Evolutionary conservation across 2,113 vertebrate species (phyloP).

Genomic region (Oryzias woworae): DNA sequence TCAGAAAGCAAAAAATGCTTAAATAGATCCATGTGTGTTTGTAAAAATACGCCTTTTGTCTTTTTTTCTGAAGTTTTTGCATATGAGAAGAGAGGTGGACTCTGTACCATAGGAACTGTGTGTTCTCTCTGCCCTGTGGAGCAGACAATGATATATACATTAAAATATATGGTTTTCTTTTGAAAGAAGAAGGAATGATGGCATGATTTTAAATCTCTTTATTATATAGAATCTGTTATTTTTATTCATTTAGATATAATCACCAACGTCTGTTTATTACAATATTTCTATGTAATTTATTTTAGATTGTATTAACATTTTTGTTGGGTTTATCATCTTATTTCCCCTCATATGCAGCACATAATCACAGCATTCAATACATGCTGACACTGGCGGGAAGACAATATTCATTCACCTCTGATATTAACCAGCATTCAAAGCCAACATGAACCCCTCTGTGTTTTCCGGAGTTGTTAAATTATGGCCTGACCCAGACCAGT

Average conservation of each 20-base stretch:
- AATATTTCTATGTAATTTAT: constrained; percentile 50
- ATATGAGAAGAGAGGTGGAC: constrained; percentile 73
- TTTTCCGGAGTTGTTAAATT: constrained; percentile 41
- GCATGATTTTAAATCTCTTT: no score
- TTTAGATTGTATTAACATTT: constrained; percentile 30
- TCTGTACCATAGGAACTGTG: constrained; percentile 81
- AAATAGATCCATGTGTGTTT: constrained; percentile 79
- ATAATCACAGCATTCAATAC: constrained; percentile 34
- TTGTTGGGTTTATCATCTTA: constrained; percentile 29
- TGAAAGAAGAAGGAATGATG: constrained; percentile 65
- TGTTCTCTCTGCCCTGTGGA: constrained; percentile 83
- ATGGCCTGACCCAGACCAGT: constrained; percentile 24
- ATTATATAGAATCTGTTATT: no score
- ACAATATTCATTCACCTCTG: constrained; percentile 21
- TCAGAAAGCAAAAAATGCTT: constrained; percentile 70
- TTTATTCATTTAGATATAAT: constrained; percentile 34
- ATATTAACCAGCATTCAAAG: constrained; percentile 43
- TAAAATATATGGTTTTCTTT: constrained; percentile 41
- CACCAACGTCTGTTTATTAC: constrained; percentile 42
- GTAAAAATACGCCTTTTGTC: constrained; percentile 73
- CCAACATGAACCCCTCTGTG: constrained; percentile 33
- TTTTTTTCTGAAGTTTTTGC: constrained; percentile 67
- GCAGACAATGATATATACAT: constrained; percentile 77
- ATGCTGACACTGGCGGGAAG: constrained; percentile 30
- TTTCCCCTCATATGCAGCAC: constrained; percentile 33